phyloP scores from a whole-genome alignment of 1,140 invertebrate genomes.

The Archivesica marissinica region DNA sequence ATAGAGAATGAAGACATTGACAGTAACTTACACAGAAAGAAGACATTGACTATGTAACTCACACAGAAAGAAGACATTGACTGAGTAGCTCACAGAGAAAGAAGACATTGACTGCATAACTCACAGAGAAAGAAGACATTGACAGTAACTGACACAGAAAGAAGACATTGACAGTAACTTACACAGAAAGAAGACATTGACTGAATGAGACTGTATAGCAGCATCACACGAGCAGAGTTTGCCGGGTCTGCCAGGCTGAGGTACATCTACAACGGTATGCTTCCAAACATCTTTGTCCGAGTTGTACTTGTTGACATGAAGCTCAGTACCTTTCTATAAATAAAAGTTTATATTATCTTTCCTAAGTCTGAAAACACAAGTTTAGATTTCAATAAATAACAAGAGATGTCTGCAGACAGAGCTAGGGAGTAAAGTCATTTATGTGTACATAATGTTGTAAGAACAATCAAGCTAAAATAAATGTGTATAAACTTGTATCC shows the following conservation, averaged over 20 bases:
- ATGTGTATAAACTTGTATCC: no score
- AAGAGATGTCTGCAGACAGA: no score
- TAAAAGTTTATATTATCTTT: no score
- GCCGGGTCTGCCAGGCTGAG: background rate
- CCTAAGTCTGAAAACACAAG: background rate
- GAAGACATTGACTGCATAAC: background rate
- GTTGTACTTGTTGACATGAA: conserved; percentile 2
- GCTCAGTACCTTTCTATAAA: background rate
- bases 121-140: background rate
- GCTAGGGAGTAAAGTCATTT: no score
- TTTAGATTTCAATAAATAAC: no score
- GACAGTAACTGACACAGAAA: background rate
- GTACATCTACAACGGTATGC: background rate
- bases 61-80: no score
- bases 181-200: conserved; percentile 18
- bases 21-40: background rate
- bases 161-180: no score
- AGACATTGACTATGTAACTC: background rate
- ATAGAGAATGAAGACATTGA: no score
- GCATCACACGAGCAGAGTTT: background rate
- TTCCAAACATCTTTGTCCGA: background rate
- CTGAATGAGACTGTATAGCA: background rate
- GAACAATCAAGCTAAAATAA: no score
- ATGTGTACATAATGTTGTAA: no score
- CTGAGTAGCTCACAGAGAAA: background rate